Conservation (phyloP, 1,140 invertebrate species). For the Riptortus pedestris region DNA sequence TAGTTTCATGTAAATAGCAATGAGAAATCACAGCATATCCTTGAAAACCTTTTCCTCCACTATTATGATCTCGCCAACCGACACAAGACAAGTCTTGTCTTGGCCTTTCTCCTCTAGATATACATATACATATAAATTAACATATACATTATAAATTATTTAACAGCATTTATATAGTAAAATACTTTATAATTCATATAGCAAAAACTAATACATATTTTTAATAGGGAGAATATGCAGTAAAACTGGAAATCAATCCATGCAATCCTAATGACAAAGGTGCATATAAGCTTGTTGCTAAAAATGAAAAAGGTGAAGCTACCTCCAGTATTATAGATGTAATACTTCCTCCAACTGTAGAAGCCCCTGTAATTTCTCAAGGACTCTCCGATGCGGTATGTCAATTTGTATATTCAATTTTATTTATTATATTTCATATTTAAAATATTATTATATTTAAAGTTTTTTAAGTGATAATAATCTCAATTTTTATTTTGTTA, state of each 20-base stretch:
- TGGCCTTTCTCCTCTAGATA: too few species aligned
- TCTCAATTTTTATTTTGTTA: slow-evolving; percentile 36
- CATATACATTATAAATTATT: not conserved
- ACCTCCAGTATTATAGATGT: slow-evolving; percentile 81
- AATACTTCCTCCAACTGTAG: slow-evolving; percentile 57
- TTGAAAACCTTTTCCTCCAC: too few species aligned
- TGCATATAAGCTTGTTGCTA: slow-evolving; percentile 78
- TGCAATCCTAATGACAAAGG: slow-evolving; percentile 70
- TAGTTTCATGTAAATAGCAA: too few species aligned
- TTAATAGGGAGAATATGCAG: slow-evolving; percentile 68
- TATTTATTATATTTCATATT: not conserved
- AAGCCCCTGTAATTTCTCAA: slow-evolving; percentile 58
- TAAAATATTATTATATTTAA: not conserved
- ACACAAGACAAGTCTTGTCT: too few species aligned
- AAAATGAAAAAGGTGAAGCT: slow-evolving; percentile 87
- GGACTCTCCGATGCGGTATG: slow-evolving; percentile 61
- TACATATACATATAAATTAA: not conserved
- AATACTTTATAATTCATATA: not conserved
- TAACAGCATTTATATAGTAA: not conserved
- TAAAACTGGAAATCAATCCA: slow-evolving; percentile 77
- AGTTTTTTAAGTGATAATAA: slow-evolving; percentile 16
- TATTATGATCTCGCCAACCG: too few species aligned
- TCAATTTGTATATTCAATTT: slow-evolving; percentile 30
- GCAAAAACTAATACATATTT: slow-evolving; percentile 1
- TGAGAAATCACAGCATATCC: too few species aligned